Evolutionary conservation across 2,113 vertebrate species (phyloP), one percentile per base, ranked within the genome.

Genomic region (Tachysurus fulvidraco): DNA sequence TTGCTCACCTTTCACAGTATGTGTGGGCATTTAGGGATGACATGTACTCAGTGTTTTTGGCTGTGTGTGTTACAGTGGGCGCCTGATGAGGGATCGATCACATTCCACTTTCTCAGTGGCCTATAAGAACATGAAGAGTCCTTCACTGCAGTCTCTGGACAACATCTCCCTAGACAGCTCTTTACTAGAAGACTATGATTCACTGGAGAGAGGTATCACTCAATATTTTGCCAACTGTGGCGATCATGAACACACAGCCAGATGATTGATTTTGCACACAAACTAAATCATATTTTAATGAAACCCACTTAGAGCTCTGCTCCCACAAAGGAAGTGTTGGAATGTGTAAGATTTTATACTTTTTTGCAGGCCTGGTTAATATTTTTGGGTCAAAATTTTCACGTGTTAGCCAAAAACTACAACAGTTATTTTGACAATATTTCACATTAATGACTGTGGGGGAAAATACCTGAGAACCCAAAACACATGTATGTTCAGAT

Each of bases 91-190:
- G 90, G 98, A 99, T 86, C 96, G 95, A 85, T 97, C 95, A 86
- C 96, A 94, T n/a, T 95, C 96, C 92, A 96, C 95, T 78, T 96
- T 96, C 92, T 94, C 94, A 16, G 96, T 97, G 93, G 96, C 97
- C 88, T 97, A 96, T 59, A 99, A 98, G 95, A 97, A 95, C 90
- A 95, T 98, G 96, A 97, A 97, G 94, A 99, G 97, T 87, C 95
- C 98, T 0, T 99, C 98, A 12, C 96, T 99, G 84, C 95, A 96
- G 89, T 99, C 98, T 21, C 87, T 99, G 94, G 98, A 98, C 89
- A 96, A 96, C 90, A 92, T 99, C 89, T 99, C 98, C 90, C 96
- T 98, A 73, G 98, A 99, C 90, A 98, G 98, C 92, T 97, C 95
- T 93, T 88, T 96, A 89, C 86, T 99, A 87, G 98, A 99, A 92